Evolutionary conservation across 1,140 invertebrate genomes (phyloP).

Genomic region (Eueides isabella): DNA sequence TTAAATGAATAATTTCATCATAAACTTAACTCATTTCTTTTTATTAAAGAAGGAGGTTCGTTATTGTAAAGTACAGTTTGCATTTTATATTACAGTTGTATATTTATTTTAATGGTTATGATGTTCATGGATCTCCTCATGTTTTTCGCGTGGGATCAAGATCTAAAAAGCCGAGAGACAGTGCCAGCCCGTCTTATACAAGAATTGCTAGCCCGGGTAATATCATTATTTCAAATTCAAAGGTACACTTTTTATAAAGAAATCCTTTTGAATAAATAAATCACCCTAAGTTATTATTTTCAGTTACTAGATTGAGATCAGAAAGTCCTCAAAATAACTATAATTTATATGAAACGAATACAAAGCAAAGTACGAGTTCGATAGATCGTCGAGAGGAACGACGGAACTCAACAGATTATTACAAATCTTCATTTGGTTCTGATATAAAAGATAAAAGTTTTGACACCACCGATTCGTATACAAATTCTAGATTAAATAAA

Average conservation of each 20-base stretch:
- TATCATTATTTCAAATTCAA: background rate
- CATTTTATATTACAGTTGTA: constrained; percentile 85
- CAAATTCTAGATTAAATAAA: constrained; percentile 65
- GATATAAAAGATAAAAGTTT: constrained; percentile 73
- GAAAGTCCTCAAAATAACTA: constrained; percentile 76
- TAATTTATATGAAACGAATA: constrained; percentile 67
- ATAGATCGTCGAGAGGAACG: constrained; percentile 70
- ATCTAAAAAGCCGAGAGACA: constrained; percentile 80
- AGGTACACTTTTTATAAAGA: background rate
- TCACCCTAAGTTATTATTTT: constrained; percentile 41
- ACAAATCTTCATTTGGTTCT: constrained; percentile 69
- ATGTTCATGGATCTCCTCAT: constrained; percentile 95
- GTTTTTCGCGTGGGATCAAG: constrained; percentile 88
- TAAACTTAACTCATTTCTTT: no score
- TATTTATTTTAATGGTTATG: constrained; percentile 97
- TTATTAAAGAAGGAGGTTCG: no score
- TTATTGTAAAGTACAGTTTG: no score
- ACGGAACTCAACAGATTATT: constrained; percentile 69
- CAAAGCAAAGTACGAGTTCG: constrained; percentile 64
- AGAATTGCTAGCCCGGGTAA: constrained; percentile 78
- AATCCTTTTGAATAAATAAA: constrained; percentile 14
- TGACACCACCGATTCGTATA: constrained; percentile 75
- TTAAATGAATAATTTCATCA: no score
- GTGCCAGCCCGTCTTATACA: constrained; percentile 67
- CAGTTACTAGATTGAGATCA: constrained; percentile 70